Evolutionary conservation across 2,888 invertebrate species (phyloP), one percentile per base, ranked within the genome.

Genomic region (Nasonovia ribisnigri): DNA sequence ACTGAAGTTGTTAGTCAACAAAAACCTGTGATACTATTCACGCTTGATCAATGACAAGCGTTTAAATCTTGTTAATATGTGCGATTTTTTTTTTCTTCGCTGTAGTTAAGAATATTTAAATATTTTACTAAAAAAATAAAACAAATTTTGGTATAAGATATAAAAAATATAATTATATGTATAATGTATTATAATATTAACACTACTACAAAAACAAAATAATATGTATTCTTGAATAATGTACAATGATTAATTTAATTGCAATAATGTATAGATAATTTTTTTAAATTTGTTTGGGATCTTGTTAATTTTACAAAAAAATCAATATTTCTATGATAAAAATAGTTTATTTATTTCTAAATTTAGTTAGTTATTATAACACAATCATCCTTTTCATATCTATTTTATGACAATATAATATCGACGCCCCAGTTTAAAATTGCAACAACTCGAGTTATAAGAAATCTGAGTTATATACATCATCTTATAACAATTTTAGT

Each of bases 11-110:
- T 86, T 93, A 93, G 93, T 93, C 93, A 93, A 93, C 86, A 90
- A 93, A 67, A 86, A 90, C 93, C 93, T 93, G 93, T 93, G 93
- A 93, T 93, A 93, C 67, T 93, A 54, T 93, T 93, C 90, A 93
- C 86, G 93, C 90, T 90, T 93, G 87, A 90, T 90, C 51, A 84
- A 90, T 60, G 60, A 90, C 48, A 42, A 93, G 90, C 86, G 93
- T 90, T 86, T 93, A 67, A 51, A 51, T 87, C 86, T 93, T 93
- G 67, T 90, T 93, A 90, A 93, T 86, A 51, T 90, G 93, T 87
- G 90, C 67, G 29, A 90, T 93, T 92, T 89, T 93, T 89, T 93
- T 87, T 90, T 84, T 90, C 77, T 84, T 93, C 0, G n/a, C 93
- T 86, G 36, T 93, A 87, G 29, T 60, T 84, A 93, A 90, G 43